Base-by-base conservation (phyloP, 2,113 vertebrate genomes). In the Nerophis lumbriciformis region DNA sequence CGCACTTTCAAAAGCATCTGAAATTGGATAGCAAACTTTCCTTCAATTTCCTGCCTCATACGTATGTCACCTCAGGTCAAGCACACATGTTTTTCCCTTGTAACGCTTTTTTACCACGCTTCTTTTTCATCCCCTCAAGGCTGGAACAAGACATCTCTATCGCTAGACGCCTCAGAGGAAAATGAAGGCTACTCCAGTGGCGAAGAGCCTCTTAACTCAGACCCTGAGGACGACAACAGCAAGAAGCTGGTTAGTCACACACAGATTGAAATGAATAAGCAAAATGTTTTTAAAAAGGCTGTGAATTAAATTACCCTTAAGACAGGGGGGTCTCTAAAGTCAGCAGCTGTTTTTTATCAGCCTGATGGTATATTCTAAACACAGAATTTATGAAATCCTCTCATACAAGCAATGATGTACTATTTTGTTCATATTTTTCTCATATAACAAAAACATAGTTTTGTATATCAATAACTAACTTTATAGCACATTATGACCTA, bases 201-300 rank as follows among this genome's bases (percentile, higher is more conserved):
- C 0, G 96, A 99, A 61, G 97, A 99, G 8, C 94, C 92, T 0
- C 78, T 95, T 6, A 97, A 96, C 83, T 99, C 97, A 0, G 97
- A 99, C 65, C 92, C 91, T 0, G 97, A 99, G 77, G 97, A 98
- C 0, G 95, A 97, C 42, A 86, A 60, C 58, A 86, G 82, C 48
- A 91, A 90, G 73, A 97, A 95, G 75, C 91, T 97, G 93, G 97
- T 98, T 88, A 90, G 88, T 77, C 36, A 49, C 38, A 21, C 5
- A 14, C 19, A 10, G 7, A 9, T 48, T 48, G 13, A 47, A 28
- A 5, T 58, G 44, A 6, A 21, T 13, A 19, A 42, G 8, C 39
- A 8, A 9, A 9, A 42, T 8, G 39, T 42, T 42, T 9, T 2
- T 10, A 42, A 42, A 42, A 42, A 39, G 38, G 5, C 2, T 39